These are phyloP conservation scores for Microcebus ravelobensis DNA, from an alignment of 2,113 vertebrate species.

Conservation along the genomic window DNA sequence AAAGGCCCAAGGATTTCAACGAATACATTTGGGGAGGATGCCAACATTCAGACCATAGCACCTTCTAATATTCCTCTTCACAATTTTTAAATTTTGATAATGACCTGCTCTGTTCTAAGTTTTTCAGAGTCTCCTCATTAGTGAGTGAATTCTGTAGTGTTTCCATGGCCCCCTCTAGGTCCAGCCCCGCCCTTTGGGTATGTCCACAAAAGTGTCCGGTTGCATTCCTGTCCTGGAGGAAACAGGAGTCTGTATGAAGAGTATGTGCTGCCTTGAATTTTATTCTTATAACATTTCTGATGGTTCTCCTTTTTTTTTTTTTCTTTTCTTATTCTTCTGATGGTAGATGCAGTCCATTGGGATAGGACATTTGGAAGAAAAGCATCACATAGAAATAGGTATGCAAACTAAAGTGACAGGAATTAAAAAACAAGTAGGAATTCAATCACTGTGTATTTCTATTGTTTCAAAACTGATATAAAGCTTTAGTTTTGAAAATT, in stretches of 20 bases:
- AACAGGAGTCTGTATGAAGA: neutral
- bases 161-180: neutral
- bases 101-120: neutral
- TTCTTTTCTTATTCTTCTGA: neutral
- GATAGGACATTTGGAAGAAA: neutral
- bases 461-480: neutral
- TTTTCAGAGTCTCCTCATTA: neutral
- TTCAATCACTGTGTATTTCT: neutral
- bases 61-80: neutral
- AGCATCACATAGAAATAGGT: neutral
- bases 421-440: neutral
- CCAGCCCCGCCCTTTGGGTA: neutral
- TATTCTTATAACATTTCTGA: neutral
- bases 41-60: neutral
- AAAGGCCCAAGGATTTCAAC: neutral
- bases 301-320: neutral
- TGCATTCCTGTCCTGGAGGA: neutral
- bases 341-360: neutral
- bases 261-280: neutral
- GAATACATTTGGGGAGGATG: neutral
- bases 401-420: neutral
- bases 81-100: neutral
- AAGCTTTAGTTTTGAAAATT: neutral
- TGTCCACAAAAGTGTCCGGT: neutral
- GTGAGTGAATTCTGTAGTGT: neutral